These are phyloP conservation scores for Ceratina australensis DNA, from an alignment of 1,140 invertebrate species.

Conservation along the genomic window DNA sequence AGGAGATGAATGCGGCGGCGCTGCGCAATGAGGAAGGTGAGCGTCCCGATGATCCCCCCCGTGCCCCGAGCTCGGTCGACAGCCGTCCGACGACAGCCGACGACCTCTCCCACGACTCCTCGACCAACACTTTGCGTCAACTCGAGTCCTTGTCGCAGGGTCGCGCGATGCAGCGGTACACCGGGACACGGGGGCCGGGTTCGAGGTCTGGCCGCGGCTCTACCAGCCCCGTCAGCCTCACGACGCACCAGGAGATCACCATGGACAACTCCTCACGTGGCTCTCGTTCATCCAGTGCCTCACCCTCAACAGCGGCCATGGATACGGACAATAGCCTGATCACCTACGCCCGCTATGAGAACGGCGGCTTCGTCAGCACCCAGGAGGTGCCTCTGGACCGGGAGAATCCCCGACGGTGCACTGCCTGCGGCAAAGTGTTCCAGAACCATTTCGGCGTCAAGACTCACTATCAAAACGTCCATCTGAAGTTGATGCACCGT, in stretches of 20 bases:
- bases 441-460: slow-evolving; percentile 97
- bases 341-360: slow-evolving; percentile 85
- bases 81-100: slow-evolving; percentile 80
- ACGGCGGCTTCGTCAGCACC: slow-evolving; percentile 86
- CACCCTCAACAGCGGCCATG: slow-evolving; percentile 79
- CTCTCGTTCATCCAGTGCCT: slow-evolving; percentile 79
- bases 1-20: slow-evolving; percentile 73
- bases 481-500: slow-evolving; percentile 97
- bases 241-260: slow-evolving; percentile 70
- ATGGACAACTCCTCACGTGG: slow-evolving; percentile 77
- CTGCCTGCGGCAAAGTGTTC: slow-evolving; percentile 95
- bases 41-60: slow-evolving; percentile 77
- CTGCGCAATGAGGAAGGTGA: slow-evolving; percentile 77
- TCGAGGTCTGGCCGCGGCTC: slow-evolving; percentile 78
- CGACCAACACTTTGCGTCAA: slow-evolving; percentile 86
- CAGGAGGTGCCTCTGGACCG: slow-evolving; percentile 92
- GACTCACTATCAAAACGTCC: slow-evolving; percentile 97
- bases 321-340: slow-evolving; percentile 78
- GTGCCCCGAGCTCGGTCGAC: slow-evolving; percentile 81
- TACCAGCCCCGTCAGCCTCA: slow-evolving; percentile 78
- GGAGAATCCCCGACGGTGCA: slow-evolving; percentile 91
- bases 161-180: slow-evolving; percentile 73
- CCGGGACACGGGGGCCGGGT: slow-evolving; percentile 64
- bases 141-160: slow-evolving; percentile 90
- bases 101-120: slow-evolving; percentile 82